phyloP scores from a whole-genome alignment of 1,140 invertebrate genomes.

The Pristionchus pacificus region DNA sequence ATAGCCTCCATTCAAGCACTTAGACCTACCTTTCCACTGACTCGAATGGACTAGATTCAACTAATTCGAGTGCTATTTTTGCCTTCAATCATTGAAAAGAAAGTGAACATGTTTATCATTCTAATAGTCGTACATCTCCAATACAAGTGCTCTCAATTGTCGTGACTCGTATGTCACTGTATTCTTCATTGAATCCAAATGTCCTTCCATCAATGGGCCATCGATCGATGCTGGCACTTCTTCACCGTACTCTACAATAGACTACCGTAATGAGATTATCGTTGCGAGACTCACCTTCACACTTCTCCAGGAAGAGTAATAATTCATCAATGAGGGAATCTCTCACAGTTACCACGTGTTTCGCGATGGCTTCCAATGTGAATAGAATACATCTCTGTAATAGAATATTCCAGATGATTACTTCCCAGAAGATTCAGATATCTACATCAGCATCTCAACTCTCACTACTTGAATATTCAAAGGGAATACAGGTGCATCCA shows the following conservation, averaged over 20 bases:
- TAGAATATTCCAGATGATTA: no score
- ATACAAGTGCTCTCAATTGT: conserved; percentile 75
- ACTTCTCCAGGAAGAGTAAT: conserved; percentile 84
- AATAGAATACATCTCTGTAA: not conserved
- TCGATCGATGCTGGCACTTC: conserved; percentile 79
- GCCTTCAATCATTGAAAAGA: no score
- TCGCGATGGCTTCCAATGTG: conserved; percentile 17
- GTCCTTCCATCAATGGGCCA: conserved; percentile 72
- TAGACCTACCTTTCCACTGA: no score
- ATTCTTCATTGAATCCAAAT: conserved; percentile 74
- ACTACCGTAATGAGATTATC: conserved; percentile 2
- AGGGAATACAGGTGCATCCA: no score
- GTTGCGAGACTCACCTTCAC: conserved; percentile 65
- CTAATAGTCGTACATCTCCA: conserved; percentile 61
- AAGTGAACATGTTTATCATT: no score
- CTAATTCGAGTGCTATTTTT: no score
- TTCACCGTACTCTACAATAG: conserved; percentile 67
- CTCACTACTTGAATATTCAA: conserved; percentile 82
- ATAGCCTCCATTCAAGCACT: no score
- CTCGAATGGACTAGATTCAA: no score
- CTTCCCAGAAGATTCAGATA: conserved; percentile 77
- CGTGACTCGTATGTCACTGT: conserved; percentile 88
- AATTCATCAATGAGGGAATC: conserved; percentile 84
- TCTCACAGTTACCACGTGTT: conserved; percentile 78
- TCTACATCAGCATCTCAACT: conserved; percentile 73